Evolutionary conservation across 2,113 vertebrate species (phyloP).

Genomic region (Scomber colias): DNA sequence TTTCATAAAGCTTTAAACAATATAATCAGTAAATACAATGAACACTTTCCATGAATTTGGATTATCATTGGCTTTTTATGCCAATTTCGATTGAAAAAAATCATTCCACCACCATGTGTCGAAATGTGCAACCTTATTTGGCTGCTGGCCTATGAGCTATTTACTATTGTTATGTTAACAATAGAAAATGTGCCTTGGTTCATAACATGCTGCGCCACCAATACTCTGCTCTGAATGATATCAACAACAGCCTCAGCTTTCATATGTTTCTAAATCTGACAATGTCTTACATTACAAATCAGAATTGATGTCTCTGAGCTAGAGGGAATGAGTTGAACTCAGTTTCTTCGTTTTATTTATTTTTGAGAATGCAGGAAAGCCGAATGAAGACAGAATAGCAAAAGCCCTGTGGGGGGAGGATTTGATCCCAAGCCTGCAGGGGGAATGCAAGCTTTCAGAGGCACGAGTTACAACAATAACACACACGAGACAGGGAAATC

Average conservation of each 20-base stretch:
- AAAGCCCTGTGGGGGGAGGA: not conserved
- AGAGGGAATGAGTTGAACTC: not conserved
- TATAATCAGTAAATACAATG: no score
- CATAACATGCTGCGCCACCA: not conserved
- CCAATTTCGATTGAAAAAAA: no score
- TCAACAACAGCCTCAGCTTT: not conserved
- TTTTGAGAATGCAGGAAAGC: not conserved
- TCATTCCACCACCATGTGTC: no score
- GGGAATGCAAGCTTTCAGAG: constrained; percentile 2
- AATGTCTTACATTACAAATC: not conserved
- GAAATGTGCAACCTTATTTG: no score
- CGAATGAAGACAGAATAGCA: not conserved
- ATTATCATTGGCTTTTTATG: no score
- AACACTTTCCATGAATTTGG: no score
- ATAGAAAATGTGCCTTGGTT: no score
- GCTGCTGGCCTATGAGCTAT: no score
- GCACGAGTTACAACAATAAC: not conserved
- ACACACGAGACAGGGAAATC: not conserved
- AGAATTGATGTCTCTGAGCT: not conserved
- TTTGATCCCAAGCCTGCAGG: not conserved
- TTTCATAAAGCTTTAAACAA: no score
- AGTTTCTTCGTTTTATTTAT: not conserved
- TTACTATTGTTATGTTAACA: no score
- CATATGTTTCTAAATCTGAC: not conserved
- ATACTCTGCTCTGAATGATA: not conserved